Evolutionary conservation across 1,140 invertebrate genomes (phyloP), one percentile per base, ranked within the genome.

Genomic region (Zaprionus africanus): DNA sequence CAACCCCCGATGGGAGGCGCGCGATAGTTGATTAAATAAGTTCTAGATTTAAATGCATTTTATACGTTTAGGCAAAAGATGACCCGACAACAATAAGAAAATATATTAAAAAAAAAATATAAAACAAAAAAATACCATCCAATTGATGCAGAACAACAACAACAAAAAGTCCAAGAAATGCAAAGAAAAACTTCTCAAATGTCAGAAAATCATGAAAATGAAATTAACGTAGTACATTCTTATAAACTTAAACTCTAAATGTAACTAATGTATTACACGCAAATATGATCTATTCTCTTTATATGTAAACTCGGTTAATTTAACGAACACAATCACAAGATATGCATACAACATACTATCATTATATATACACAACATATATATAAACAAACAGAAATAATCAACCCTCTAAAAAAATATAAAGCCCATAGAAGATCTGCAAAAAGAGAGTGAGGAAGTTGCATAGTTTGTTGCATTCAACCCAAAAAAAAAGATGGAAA

Each of bases 21-120:
- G 54, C 57, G 67, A 54, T 79, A 82, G 71, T 73, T 79, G 82
- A 73, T 83, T 82, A 76, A 76, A 83, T 86, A 83, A 87, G 78
- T 88, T 88, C 67, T 83, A 87, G 84, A 88, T 62, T 81, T 81
- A 83, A 76, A 81, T 79, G 82, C 82, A 85, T 85, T 85, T 85
- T 82, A 67, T 85, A 85, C 82, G 79, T 85, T 86, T 81, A 85
- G 75, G 61, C 78, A 76, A 43, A 36, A 43, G 7, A 62, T 51
- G 36, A 71, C 41, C 41, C n/a, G n/a, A 46, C 41, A 46, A 46
- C 41, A 46, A 46, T 17, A 17, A 46, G 6, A 9, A 17, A 4
- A 17, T 17, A 46, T 4, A n/a, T n/a, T n/a, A n/a, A n/a, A 58
- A 24, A 26, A 51, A 17, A 46, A 62, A 38, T 15, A 41, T 11